Evolutionary conservation across 2,888 invertebrate genomes (phyloP).

Genomic region (Ormia ochracea): DNA sequence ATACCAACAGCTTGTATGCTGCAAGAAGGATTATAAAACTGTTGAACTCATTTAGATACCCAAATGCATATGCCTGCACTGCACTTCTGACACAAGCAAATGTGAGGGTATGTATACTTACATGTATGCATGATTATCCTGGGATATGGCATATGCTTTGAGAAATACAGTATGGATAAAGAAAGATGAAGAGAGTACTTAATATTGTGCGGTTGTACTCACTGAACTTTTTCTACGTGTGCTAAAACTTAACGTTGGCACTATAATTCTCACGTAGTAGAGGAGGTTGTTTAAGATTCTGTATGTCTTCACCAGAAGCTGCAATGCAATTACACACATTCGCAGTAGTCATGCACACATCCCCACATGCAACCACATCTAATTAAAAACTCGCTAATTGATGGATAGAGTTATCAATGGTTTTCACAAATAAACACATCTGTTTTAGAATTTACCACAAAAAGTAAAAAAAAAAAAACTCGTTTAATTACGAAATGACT

Average conservation of each 20-base stretch:
- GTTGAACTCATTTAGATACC: too few relatives aligned
- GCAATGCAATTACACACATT: conserved; percentile 3
- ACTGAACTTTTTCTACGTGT: neutral
- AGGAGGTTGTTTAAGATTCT: conserved; percentile 2
- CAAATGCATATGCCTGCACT: too few relatives aligned
- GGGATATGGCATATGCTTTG: neutral
- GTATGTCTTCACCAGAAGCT: neutral
- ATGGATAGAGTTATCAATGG: neutral
- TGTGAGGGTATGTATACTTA: neutral
- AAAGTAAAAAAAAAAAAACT: too few relatives aligned
- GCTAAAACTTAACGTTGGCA: neutral
- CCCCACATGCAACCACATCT: neutral
- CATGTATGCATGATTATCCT: neutral
- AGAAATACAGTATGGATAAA: neutral
- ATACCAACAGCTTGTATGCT: conserved; percentile 18
- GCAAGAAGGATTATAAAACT: conserved; percentile 24
- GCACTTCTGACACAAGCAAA: too few relatives aligned
- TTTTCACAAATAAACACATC: neutral
- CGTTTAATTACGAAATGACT: too few relatives aligned
- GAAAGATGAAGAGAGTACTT: neutral
- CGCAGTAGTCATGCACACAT: neutral
- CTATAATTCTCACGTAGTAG: neutral
- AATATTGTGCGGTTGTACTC: neutral
- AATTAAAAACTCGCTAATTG: neutral
- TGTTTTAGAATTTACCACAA: too few relatives aligned